Evolutionary conservation across 1,140 invertebrate species (phyloP).

Genomic region (Mycetomoellerius zeteki): DNA sequence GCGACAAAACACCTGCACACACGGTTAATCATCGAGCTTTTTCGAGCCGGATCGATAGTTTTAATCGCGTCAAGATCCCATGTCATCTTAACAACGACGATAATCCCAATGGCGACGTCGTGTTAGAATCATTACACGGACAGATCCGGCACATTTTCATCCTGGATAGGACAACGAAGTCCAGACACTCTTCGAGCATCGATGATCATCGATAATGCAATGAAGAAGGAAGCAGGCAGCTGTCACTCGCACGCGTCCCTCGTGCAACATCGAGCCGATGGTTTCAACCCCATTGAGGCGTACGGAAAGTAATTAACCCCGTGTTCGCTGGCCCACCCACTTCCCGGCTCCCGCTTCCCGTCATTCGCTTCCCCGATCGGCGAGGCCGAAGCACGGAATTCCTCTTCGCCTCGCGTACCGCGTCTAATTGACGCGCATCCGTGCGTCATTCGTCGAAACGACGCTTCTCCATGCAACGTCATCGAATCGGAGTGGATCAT

Average conservation of each 20-base stretch:
- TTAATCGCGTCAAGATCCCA: conserved; percentile 37
- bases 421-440: conserved; percentile 34
- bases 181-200: conserved; percentile 22
- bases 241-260: conserved; percentile 49
- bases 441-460: conserved; percentile 44
- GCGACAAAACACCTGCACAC: neutral
- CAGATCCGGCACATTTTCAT: conserved; percentile 55
- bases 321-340: conserved; percentile 31
- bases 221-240: conserved; percentile 52
- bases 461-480: neutral
- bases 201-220: conserved; percentile 59
- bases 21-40: conserved; percentile 7
- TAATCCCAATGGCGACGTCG: conserved; percentile 41
- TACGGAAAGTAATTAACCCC: conserved; percentile 61
- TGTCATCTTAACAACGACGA: conserved; percentile 42
- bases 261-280: conserved; percentile 60
- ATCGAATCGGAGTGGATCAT: conserved; percentile 15
- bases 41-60: conserved; percentile 34
- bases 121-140: conserved; percentile 41
- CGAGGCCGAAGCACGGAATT: neutral
- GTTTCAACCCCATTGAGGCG: conserved; percentile 45
- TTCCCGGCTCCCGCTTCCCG: neutral
- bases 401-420: conserved; percentile 6
- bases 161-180: conserved; percentile 21
- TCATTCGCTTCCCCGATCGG: neutral